Base-by-base conservation (phyloP, 2,888 invertebrate species). In the Melipona bicolor region DNA sequence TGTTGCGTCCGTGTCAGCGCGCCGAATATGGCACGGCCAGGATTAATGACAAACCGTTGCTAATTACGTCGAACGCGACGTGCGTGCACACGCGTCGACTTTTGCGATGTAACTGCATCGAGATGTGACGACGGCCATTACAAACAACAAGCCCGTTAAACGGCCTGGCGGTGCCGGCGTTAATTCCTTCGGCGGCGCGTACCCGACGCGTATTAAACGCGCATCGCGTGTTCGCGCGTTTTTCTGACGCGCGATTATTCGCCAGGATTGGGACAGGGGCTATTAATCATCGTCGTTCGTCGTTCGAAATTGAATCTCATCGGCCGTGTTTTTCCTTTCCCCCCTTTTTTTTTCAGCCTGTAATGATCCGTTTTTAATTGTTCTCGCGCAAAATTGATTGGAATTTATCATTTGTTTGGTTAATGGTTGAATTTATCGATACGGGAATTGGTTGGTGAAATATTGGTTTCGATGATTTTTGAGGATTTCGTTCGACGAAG, bases 1-100 rank as follows among this genome's bases (percentile, higher is more conserved):
- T 43, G 9, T 43, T 24, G 78, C 75, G 54, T 78, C 71, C 67
- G 75, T 78, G 75, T 79, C 77, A 71, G 52, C 36, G 21, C 24
- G 49, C 52, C 74, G 81, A 71, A 68, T 77, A 76, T 71, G 74
- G 62, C 85, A 78, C 79, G 72, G 75, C 84, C 82, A 86, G 87
- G 84, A 91, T 90, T 89, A 90, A 90, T 88, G 90, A 87, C 79
- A 83, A 77, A 83, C 84, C 83, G 78, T 82, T 81, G 87, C 87
- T 91, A 91, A 91, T 91, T 91, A 91, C 87, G 87, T 85, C 81
- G 88, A 88, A 82, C 81, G 83, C 68, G 62, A 36, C 61, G 72
- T 59, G 32, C 54, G 67, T 36, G 78, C 21, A 62, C 32, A 19
- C 21, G 32, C 70, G 75, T 24, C 70, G 75, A 79, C 79, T 86